Evolutionary conservation across 2,113 vertebrate genomes (phyloP).

Genomic region (Hemibagrus wyckioides): DNA sequence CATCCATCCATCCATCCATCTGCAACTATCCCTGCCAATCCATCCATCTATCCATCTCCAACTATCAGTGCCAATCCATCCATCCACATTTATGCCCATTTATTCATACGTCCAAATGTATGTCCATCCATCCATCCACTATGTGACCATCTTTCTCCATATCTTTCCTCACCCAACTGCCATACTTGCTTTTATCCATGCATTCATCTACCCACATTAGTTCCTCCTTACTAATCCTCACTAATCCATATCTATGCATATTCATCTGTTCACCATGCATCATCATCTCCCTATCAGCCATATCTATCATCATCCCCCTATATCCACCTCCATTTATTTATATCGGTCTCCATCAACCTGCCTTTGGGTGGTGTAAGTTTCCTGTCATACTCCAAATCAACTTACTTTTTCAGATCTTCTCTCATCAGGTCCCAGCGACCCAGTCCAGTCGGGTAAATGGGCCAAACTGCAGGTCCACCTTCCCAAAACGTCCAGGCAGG

Average conservation of each 20-base stretch:
- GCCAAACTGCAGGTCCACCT: conserved; percentile 97
- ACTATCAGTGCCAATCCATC: too few species aligned
- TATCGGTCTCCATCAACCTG: neutral
- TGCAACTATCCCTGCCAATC: too few species aligned
- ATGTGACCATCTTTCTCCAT: neutral
- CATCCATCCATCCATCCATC: neutral
- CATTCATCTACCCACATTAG: neutral
- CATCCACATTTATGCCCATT: neutral
- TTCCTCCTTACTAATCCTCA: too few species aligned
- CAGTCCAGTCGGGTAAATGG: conserved; percentile 94
- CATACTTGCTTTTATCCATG: neutral
- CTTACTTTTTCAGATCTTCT: conserved; percentile 84
- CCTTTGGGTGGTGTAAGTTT: neutral
- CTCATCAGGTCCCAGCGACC: conserved; percentile 98
- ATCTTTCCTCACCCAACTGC: neutral
- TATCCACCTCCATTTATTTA: neutral
- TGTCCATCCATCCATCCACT: neutral
- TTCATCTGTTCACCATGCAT: neutral
- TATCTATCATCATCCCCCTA: too few species aligned
- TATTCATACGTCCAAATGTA: neutral
- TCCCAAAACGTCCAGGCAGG: conserved; percentile 99
- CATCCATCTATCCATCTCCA: neutral
- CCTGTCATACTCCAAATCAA: neutral
- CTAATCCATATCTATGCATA: neutral
- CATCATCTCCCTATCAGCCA: neutral